Evolutionary conservation across 2,797 vertebrate genomes (phyloP), one percentile per base, ranked within the genome.

Genomic region (Nyctibius grandis): DNA sequence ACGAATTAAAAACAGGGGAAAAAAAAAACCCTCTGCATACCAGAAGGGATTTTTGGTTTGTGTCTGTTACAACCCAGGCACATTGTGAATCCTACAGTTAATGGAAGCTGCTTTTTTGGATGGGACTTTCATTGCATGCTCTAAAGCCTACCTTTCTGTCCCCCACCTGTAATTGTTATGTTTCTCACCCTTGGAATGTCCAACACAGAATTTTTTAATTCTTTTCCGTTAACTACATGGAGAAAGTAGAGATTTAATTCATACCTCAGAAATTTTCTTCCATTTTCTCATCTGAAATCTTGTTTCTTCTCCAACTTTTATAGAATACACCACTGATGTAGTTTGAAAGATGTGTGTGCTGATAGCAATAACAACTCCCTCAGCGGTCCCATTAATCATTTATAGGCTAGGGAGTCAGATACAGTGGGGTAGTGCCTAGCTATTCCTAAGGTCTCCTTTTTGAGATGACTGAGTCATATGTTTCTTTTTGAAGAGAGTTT

Each of bases 401-500:
- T 48, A 50, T 45, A 75, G 50, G 53, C 69, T 61, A 9, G 26
- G 51, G 50, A 92, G 82, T 75, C 89, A 60, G 59, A 84, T 65
- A 20, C 1, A 1, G 16, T 19, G n/a, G 79, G 85, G 47, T 88
- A 89, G 54, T 53, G 80, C 74, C 77, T 73, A 33, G 10, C 57
- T 86, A 0, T 78, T 93, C 76, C 40, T 36, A 65, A 57, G 69
- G 45, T 53, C 42, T 80, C 38, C 34, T 51, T 56, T 81, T 57
- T 34, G 64, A 73, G 44, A 42, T 50, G 44, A 12, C 51, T 14
- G 21, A 86, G 50, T 48, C 50, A 11, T 7, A 23, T 31, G 34
- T 56, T 81, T 84, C 44, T 79, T 94, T 93, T 78, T 47, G 40
- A 87, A 77, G 56, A 63, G 26, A 87, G 48, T 33, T 91, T 50